Evolutionary conservation across 2,888 invertebrate genomes (phyloP).

Genomic region (Eilema depressum): DNA sequence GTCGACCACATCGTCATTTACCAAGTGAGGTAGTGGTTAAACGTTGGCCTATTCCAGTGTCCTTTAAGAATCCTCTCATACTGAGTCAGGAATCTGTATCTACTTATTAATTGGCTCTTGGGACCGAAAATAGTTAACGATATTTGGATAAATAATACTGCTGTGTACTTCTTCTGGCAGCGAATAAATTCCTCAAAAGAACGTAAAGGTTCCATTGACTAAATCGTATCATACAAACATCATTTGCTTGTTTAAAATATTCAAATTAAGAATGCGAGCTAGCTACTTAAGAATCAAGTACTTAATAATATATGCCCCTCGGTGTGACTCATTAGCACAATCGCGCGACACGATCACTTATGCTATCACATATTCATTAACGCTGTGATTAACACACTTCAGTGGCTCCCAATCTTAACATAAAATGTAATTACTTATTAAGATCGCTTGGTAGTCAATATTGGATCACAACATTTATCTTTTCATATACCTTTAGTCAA

Average conservation of each 20-base stretch:
- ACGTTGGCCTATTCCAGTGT: too few relatives aligned
- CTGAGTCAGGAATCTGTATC: too few relatives aligned
- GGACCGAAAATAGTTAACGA: too few relatives aligned
- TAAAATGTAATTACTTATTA: background rate
- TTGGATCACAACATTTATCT: background rate
- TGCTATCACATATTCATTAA: conserved; percentile 51
- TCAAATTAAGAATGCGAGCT: background rate
- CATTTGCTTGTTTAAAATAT: background rate
- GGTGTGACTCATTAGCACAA: conserved; percentile 43
- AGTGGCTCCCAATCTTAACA: conserved; percentile 5
- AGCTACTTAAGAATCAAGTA: background rate
- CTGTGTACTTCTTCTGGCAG: background rate
- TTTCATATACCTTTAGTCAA: too few relatives aligned
- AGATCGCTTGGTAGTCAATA: background rate
- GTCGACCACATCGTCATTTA: too few relatives aligned
- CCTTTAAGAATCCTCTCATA: background rate
- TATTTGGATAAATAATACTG: background rate
- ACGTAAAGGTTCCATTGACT: background rate
- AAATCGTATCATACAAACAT: background rate
- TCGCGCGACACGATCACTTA: conserved; percentile 47
- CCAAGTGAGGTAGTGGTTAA: too few relatives aligned
- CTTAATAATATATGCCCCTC: background rate
- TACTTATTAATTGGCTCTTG: too few relatives aligned
- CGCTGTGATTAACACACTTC: conserved; percentile 36
- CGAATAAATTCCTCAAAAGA: too few relatives aligned